Percentiles rank a stretch among this genome's conserved stretches.
Evolutionary conservation across 2,797 vertebrate genomes (phyloP).

Genomic region (Hoplostethus atlanticus): DNA sequence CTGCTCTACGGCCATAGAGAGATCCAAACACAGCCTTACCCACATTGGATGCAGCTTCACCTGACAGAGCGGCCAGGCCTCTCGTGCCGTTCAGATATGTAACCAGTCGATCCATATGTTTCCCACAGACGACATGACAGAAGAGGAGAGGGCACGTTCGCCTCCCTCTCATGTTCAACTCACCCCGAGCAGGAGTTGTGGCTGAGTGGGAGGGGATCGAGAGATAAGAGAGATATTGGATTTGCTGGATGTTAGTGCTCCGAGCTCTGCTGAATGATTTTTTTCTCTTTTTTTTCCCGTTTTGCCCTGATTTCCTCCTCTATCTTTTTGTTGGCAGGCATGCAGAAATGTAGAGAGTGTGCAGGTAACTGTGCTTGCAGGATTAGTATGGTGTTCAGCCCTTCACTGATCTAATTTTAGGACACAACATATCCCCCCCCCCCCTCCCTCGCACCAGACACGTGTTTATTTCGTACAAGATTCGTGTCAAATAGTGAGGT

Average conservation of each 20-base stretch:
- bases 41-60: slow-evolving; percentile 43
- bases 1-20: slow-evolving; percentile 22
- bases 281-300: slow-evolving; percentile 22
- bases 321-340: slow-evolving; percentile 62
- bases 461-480: slow-evolving; percentile 75
- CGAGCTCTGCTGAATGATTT: slow-evolving; percentile 66
- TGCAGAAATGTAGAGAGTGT: slow-evolving; percentile 60
- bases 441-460: slow-evolving; percentile 26
- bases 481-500: slow-evolving; percentile 77
- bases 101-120: slow-evolving; percentile 62
- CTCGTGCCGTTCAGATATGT: slow-evolving; percentile 46
- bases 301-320: slow-evolving; percentile 74
- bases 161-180: slow-evolving; percentile 69
- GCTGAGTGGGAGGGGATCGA: slow-evolving; percentile 80
- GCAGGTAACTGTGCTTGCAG: slow-evolving; percentile 74
- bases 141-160: slow-evolving; percentile 44
- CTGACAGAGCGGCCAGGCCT: slow-evolving; percentile 40
- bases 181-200: slow-evolving; percentile 60
- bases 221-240: slow-evolving; percentile 79
- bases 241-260: slow-evolving; percentile 67
- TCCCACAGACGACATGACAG: slow-evolving; percentile 50
- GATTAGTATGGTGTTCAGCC: slow-evolving; percentile 73
- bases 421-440: slow-evolving; percentile 48
- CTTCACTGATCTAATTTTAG: slow-evolving; percentile 81
- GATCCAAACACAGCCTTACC: slow-evolving; percentile 32